Base-by-base conservation (phyloP, 2,888 invertebrate species). In the Odontocerum albicorne region DNA sequence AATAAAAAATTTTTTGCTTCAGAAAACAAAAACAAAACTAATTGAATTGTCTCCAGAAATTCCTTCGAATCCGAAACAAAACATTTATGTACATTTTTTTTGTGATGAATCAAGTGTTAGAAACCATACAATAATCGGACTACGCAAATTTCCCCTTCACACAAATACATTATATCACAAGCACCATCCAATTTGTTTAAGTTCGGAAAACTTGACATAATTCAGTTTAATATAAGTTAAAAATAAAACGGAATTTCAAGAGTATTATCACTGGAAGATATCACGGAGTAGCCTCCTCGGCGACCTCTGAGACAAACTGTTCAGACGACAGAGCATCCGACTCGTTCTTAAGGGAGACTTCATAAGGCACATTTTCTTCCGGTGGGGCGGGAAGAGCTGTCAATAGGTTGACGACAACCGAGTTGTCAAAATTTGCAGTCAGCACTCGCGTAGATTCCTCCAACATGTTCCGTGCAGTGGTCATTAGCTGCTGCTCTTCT, bases 221-320 rank as follows among this genome's bases (percentile, higher is more conserved):
- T 2, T 17, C 19, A 20, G n/a, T n/a, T 19, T 10, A 22, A 12
- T 43, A 32, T 44, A 13, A 32, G 16, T 32, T 27, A n/a, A 6
- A 47, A 22, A 47, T 13, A 31, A 16, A 20, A 44, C 51, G 43
- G 33, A 57, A 47, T 52, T 49, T 38, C 13, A 21, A 44, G 40
- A 54, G 45, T 35, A 49, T 42, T 16, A 49, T 49, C 42, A 54
- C 21, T 21, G 52, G 43, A 17, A 43, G 47, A 49, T 55, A 57
- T 77, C 77, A 77, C 66, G 77, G 77, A 39, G 70, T 67, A 32
- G 77, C 77, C 62, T 78, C 77, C 62, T 77, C 73, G 0, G 74
- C 77, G 32, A 74, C 63, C 61, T 77, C 77, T 4, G 70, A 67
- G 13, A 59, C 33, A 15, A 51, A 27, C 7, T 58, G 44, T 43